Evolutionary conservation across 2,113 vertebrate genomes (phyloP).

Genomic region (Periophthalmodon schlosseri): DNA sequence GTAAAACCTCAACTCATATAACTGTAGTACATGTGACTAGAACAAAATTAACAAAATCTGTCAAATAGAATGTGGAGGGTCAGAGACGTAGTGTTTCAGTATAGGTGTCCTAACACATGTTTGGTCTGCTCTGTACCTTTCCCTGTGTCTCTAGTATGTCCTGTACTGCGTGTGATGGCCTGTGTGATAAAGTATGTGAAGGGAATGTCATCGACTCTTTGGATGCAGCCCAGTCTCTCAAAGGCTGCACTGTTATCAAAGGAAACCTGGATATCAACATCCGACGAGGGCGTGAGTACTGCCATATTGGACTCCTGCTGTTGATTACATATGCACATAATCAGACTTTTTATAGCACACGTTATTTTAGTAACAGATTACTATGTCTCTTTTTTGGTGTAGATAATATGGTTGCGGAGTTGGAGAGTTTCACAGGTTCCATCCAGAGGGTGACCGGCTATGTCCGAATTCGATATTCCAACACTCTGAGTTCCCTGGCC

Average conservation of each 20-base stretch:
- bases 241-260: constrained; percentile 94
- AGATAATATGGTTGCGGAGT: constrained; percentile 94
- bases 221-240: constrained; percentile 90
- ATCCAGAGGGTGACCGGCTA: constrained; percentile 95
- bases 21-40: background rate
- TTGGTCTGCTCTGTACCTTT: constrained; percentile 8
- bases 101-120: background rate
- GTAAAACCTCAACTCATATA: background rate
- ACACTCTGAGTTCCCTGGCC: constrained; percentile 89
- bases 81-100: background rate
- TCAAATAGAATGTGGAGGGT: constrained; percentile 13
- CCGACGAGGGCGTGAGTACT: constrained; percentile 93
- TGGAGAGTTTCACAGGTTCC: constrained; percentile 96
- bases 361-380: background rate
- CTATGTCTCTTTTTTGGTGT: constrained; percentile 29
- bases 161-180: constrained; percentile 91
- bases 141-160: constrained; percentile 83
- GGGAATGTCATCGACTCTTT: constrained; percentile 93
- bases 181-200: constrained; percentile 93
- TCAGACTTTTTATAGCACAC: background rate
- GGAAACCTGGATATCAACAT: constrained; percentile 97
- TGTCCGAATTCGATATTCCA: constrained; percentile 91
- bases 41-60: constrained; percentile 1
- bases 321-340: background rate
- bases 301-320: background rate